These are phyloP conservation scores for Lerista edwardsae DNA, from an alignment of 2,797 vertebrate species.

Conservation along the genomic window DNA sequence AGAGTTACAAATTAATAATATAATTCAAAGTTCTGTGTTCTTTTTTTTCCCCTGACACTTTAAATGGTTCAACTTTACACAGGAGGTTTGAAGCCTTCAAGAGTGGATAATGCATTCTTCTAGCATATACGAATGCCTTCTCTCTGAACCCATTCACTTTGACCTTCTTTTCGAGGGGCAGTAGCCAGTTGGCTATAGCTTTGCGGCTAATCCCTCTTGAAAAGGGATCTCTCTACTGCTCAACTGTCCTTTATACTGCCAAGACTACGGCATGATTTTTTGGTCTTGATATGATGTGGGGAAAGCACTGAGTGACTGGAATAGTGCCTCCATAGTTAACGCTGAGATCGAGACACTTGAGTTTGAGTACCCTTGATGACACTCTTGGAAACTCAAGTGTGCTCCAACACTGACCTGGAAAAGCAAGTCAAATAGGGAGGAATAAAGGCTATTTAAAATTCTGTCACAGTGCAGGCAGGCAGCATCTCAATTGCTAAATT, in stretches of 20 bases:
- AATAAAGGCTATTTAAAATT: not conserved
- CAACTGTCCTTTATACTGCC: not conserved
- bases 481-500: not conserved
- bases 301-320: not conserved
- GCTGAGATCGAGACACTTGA: constrained; percentile 7
- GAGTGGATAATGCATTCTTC: not conserved
- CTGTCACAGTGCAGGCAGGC: not conserved
- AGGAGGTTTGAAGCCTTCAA: not conserved
- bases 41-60: not conserved
- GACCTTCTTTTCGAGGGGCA: not conserved
- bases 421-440: not conserved
- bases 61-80: not conserved
- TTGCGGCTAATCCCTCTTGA: not conserved
- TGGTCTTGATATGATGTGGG: not conserved
- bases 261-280: constrained; percentile 11
- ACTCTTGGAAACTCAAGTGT: not conserved
- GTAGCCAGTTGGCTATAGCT: not conserved
- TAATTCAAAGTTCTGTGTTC: not conserved
- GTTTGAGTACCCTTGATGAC: not conserved
- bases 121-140: not conserved
- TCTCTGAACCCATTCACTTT: not conserved
- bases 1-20: not conserved
- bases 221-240: not conserved
- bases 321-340: constrained; percentile 4
- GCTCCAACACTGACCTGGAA: not conserved